Evolutionary conservation across 2,113 vertebrate species (phyloP).

Genomic region (Willisornis vidua): DNA sequence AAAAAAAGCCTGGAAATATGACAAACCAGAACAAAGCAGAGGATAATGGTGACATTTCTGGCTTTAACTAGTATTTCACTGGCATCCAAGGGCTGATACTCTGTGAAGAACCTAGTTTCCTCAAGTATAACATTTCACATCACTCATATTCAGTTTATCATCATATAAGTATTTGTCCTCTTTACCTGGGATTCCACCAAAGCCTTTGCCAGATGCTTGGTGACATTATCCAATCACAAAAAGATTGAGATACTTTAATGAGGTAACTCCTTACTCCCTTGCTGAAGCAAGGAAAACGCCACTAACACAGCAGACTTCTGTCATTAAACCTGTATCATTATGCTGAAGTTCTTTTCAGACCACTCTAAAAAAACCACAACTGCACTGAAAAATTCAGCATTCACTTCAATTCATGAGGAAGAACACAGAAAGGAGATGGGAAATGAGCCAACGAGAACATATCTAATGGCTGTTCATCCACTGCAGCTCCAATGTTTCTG

Average conservation of each 20-base stretch:
- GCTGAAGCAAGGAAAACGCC: background rate
- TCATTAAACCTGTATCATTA: background rate
- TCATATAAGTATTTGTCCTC: background rate
- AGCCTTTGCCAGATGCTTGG: conserved; percentile 3
- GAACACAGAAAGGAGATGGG: background rate
- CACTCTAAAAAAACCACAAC: background rate
- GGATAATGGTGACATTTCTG: background rate
- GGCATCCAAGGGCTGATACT: background rate
- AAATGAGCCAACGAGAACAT: conserved; percentile 10
- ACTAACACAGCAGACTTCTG: background rate
- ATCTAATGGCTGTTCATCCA: background rate
- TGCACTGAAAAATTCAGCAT: background rate
- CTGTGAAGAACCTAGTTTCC: background rate
- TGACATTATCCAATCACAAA: background rate
- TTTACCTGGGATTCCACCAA: background rate
- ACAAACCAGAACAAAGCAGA: background rate
- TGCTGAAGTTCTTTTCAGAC: background rate
- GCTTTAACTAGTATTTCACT: background rate
- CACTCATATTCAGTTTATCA: background rate
- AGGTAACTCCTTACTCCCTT: background rate
- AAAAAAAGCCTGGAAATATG: background rate
- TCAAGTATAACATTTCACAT: background rate
- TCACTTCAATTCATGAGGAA: background rate
- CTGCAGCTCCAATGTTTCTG: background rate
- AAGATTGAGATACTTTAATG: conserved; percentile 1